Base-by-base conservation (phyloP, 2,113 vertebrate species). In the Odontophorus gujanensis region DNA sequence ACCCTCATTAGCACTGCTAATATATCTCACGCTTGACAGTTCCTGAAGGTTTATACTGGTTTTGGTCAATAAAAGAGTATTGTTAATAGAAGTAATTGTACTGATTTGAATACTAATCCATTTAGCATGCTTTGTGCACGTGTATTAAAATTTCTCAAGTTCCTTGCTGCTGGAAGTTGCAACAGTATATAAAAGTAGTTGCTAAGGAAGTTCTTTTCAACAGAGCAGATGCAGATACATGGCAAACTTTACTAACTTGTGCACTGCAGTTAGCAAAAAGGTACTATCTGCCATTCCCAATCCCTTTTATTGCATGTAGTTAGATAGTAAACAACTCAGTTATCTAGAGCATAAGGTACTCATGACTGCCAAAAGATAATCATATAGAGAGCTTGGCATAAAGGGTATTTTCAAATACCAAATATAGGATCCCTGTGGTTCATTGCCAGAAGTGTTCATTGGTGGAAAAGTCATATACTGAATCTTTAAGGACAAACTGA, bases 401-500 rank as follows among this genome's bases (percentile, higher is more conserved):
- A 75, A 50, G 16, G 17, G 30, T 71, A 13, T 42, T 95, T 85
- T 47, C 15, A 43, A 34, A 45, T 25, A 58, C 1, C 43, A 14
- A 3, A 3, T 14, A 1, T 0, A 24, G 42, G 11, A 68, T 81
- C 32, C 10, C 7, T 79, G 61, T 30, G 36, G 24, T 45, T 76
- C 71, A 7, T 28, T 81, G 25, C 50, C 61, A 79, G 58, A 48
- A 34, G 7, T 38, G 15, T 67, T 75, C 19, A 15, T n/a, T 63
- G 81, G 25, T 69, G 43, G 9, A 50, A 63, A 62, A 72, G 38
- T 68, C 72, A 68, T 2, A 2, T 43, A 51, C 43, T 72, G 11
- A 43, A 58, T 30, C 28, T 80, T 90, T 85, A 85, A 32, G 80
- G 51, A 72, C 6, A 85, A 89, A 81, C 48, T 57, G 45, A 38